Evolutionary conservation across 2,113 vertebrate species (phyloP), one percentile per base, ranked within the genome.

Genomic region (Talpa occidentalis): DNA sequence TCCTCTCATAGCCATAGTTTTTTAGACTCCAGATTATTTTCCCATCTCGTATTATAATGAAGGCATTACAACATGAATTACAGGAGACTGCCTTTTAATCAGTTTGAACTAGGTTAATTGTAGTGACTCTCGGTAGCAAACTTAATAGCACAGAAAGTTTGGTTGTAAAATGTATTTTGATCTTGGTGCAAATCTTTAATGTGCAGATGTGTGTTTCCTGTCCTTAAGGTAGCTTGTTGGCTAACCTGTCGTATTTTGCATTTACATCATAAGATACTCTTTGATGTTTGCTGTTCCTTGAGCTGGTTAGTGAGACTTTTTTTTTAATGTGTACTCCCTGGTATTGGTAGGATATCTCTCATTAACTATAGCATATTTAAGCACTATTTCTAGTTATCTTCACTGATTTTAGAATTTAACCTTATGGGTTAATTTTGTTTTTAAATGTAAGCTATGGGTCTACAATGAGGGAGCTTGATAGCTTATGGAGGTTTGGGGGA

Each of bases 71-170:
- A 92, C 90, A 66, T 40, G 92, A 92, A 80, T 97, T 96, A 97
- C 52, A 92, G 96, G 77, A 92, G 77, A 49, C 73, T 93, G 93
- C 96, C 93, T 97, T 97, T 93, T 97, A 96, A 96, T 97, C 94
- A 95, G 37, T 83, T 84, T 81, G 80, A 95, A 88, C 84, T 88
- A 76, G 94, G 95, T 97, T 97, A 97, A 97, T 97, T 97, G 97
- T 94, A 96, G 95, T 92, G 97, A 97, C 97, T 97, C 97, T 93
- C 69, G 28, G 93, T 90, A 93, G 90, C 83, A 72, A 86, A 70
- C 35, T 95, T 97, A 96, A 97, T 96, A 93, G 52, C 64, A 81
- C 89, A 88, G 95, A 95, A 94, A 92, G 85, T 85, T 60, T 44
- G 92, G 78, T 88, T 94, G 90, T 96, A 96, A 97, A 96, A 94